phyloP scores from a whole-genome alignment of 2,113 vertebrate genomes.

The Zosterops hypoxanthus region DNA sequence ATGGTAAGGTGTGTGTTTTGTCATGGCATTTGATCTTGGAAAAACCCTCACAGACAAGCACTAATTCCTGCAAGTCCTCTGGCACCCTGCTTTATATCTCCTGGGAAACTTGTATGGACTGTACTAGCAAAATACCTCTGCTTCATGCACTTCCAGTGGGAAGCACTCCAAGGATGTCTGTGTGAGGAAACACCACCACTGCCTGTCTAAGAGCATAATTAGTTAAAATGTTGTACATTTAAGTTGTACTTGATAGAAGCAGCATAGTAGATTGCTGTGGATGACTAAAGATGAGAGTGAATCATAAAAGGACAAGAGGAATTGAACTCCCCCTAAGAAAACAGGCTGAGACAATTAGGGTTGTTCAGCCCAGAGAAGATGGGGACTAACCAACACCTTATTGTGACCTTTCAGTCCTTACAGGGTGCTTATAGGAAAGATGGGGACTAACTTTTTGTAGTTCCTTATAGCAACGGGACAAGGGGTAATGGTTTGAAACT shows the following conservation, averaged over 20 bases:
- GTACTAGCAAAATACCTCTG: not conserved
- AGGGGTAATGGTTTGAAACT: not conserved
- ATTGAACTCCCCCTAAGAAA: no score
- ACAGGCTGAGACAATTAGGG: not conserved
- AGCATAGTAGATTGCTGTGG: not conserved
- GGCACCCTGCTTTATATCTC: not conserved
- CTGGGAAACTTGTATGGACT: not conserved
- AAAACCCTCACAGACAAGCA: not conserved
- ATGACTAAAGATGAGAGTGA: not conserved
- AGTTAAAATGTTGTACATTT: not conserved
- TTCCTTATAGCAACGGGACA: not conserved
- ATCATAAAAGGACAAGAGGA: not conserved
- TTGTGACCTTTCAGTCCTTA: not conserved
- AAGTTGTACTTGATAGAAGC: not conserved
- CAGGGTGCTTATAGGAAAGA: not conserved
- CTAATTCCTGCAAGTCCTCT: not conserved
- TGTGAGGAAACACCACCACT: not conserved
- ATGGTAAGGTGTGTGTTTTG: accelerated
- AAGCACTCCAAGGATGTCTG: not conserved
- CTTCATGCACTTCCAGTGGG: not conserved
- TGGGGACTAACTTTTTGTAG: not conserved
- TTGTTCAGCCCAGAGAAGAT: not conserved
- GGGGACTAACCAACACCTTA: not conserved
- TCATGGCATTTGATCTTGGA: not conserved
- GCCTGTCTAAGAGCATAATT: not conserved